Evolutionary conservation across 2,113 vertebrate species (phyloP).

Genomic region (Oreochromis niloticus): DNA sequence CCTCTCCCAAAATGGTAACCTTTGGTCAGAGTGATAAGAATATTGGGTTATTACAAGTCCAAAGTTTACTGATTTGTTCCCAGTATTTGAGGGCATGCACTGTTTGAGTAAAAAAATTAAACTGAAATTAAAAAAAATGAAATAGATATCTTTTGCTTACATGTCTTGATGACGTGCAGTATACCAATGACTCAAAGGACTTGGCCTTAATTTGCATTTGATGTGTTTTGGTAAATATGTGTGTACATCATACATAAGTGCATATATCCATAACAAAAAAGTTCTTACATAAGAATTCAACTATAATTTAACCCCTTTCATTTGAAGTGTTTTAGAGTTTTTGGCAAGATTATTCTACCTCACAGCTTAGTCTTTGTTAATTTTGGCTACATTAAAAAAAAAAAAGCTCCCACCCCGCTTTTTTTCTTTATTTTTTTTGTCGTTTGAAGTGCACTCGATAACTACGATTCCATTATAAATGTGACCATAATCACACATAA

Average conservation of each 20-base stretch:
- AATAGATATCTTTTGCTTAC: background rate
- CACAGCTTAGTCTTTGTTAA: slow-evolving; percentile 9
- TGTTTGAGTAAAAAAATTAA: background rate
- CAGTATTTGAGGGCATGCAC: background rate
- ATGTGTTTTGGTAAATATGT: slow-evolving; percentile 4
- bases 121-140: background rate
- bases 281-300: background rate
- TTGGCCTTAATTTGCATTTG: slow-evolving; percentile 50
- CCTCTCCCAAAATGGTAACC: slow-evolving; percentile 5
- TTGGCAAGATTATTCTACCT: slow-evolving; percentile 42
- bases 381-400: background rate
- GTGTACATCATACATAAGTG: background rate
- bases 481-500: background rate
- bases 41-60: background rate
- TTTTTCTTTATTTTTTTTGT: background rate
- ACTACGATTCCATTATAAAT: background rate
- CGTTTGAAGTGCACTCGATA: background rate
- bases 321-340: background rate
- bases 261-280: background rate
- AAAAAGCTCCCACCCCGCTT: background rate
- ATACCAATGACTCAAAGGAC: slow-evolving; percentile 53
- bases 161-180: slow-evolving; percentile 2
- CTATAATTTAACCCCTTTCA: background rate
- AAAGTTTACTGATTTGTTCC: slow-evolving; percentile 40
- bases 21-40: background rate